Evolutionary conservation across 2,888 invertebrate genomes (phyloP).

Genomic region (Incurvaria masculella): DNA sequence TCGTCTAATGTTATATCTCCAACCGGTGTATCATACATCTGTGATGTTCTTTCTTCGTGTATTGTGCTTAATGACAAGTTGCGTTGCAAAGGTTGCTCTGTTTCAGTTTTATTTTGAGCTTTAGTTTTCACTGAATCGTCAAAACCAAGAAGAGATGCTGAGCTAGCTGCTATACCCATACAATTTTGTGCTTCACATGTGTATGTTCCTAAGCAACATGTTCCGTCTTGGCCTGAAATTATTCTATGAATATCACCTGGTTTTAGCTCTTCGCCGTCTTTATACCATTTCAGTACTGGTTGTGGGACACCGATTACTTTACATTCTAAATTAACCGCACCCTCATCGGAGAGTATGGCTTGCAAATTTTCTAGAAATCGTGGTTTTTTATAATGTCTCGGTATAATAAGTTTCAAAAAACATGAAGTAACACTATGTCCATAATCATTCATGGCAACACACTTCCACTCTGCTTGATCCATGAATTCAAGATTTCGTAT

Average conservation of each 20-base stretch:
- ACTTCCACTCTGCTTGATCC: constrained; percentile 92
- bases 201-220: constrained; percentile 85
- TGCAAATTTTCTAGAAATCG: constrained; percentile 81
- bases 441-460: constrained; percentile 84
- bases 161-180: constrained; percentile 87
- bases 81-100: constrained; percentile 58
- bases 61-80: constrained; percentile 88
- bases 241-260: constrained; percentile 90
- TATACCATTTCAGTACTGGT: constrained; percentile 88
- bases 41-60: constrained; percentile 86
- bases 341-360: constrained; percentile 83
- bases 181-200: constrained; percentile 90
- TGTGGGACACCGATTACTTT: constrained; percentile 92
- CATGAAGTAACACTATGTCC: constrained; percentile 88
- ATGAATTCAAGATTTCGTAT: constrained; percentile 72
- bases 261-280: constrained; percentile 84
- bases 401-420: constrained; percentile 79
- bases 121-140: constrained; percentile 67
- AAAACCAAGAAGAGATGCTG: constrained; percentile 83
- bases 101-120: constrained; percentile 47
- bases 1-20: constrained; percentile 76
- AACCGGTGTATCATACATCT: constrained; percentile 80
- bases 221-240: constrained; percentile 87
- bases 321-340: constrained; percentile 88
- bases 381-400: constrained; percentile 86